Conservation (phyloP, 2,888 invertebrate species). For the Meteorus cinctellus region DNA sequence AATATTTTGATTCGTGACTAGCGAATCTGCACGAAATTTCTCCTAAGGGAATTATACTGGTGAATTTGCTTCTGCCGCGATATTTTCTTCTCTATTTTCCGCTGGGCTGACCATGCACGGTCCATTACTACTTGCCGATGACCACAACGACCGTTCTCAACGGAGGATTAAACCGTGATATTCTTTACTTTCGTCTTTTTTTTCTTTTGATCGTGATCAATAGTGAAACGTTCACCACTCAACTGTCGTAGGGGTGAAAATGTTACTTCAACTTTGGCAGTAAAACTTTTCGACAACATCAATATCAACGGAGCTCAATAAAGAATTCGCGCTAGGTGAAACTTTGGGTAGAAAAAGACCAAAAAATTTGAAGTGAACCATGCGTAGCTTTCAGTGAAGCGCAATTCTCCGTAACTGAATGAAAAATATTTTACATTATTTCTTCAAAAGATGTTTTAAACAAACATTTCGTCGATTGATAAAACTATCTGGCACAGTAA, state of each 20-base stretch:
- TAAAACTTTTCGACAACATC: not conserved
- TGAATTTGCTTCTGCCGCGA: not conserved
- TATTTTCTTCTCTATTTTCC: not conserved
- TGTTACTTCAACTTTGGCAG: not conserved
- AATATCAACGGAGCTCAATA: not conserved
- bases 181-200: not conserved
- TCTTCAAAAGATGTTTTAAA: no score
- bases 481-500: not conserved
- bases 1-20: no score
- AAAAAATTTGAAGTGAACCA: no score
- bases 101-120: slow-evolving; percentile 29
- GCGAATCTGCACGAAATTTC: not conserved
- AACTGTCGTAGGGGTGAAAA: not conserved
- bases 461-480: not conserved
- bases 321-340: not conserved
- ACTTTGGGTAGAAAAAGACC: not conserved
- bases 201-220: not conserved
- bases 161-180: not conserved
- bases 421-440: no score
- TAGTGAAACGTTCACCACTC: not conserved
- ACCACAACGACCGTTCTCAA: not conserved
- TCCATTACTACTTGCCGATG: slow-evolving; percentile 28
- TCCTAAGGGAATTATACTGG: not conserved
- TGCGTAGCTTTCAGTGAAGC: no score
- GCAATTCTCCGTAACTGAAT: no score